These are phyloP conservation scores for Pteria penguin DNA, from an alignment of 2,888 invertebrate species.

Conservation along the genomic window DNA sequence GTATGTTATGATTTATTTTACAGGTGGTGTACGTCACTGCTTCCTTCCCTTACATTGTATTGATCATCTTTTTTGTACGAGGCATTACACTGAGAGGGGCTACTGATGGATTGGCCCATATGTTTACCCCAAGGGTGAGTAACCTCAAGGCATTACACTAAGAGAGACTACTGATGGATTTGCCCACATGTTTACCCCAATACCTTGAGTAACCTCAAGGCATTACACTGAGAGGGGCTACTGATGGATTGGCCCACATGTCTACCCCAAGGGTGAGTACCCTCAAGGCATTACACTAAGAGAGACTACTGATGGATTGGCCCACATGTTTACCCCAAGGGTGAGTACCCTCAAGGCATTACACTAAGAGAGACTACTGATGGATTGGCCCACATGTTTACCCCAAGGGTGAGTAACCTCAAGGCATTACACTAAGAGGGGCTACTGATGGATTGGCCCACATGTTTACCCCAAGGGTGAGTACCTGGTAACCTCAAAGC, in stretches of 20 bases:
- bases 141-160: conserved; percentile 86
- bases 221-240: conserved; percentile 81
- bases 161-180: conserved; percentile 68
- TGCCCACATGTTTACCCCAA: conserved; percentile 70
- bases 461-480: conserved; percentile 73
- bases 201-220: too few relatives aligned
- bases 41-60: conserved; percentile 94
- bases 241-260: conserved; percentile 69
- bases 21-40: conserved; percentile 87
- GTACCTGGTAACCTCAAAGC: too few relatives aligned
- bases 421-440: conserved; percentile 84
- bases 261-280: conserved; percentile 70
- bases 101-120: conserved; percentile 66
- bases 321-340: conserved; percentile 72
- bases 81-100: conserved; percentile 83
- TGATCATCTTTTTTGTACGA: conserved; percentile 95
- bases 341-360: conserved; percentile 86
- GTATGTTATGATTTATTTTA: conserved; percentile 15
- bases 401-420: conserved; percentile 70
- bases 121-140: conserved; percentile 71
- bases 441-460: conserved; percentile 67
- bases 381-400: conserved; percentile 70
- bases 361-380: conserved; percentile 68
- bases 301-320: conserved; percentile 67
- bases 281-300: conserved; percentile 85